Evolutionary conservation across 2,113 vertebrate species (phyloP).

Genomic region (Bubo blakistoni): DNA sequence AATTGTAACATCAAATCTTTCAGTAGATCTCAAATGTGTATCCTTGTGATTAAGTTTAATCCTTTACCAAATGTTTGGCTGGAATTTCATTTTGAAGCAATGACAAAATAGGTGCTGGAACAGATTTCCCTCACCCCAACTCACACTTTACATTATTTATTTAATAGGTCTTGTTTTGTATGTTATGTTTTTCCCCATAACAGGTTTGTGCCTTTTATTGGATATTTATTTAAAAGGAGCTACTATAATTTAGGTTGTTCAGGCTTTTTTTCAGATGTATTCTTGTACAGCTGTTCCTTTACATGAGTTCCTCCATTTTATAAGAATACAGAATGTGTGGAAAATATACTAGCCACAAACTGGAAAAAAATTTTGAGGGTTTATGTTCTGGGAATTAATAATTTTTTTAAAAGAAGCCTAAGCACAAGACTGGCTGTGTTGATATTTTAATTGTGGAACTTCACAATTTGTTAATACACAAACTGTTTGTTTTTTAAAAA

Average conservation of each 20-base stretch:
- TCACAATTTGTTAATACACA: conserved; percentile 19
- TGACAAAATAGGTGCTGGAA: conserved; percentile 50
- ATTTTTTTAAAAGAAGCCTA: conserved; percentile 33
- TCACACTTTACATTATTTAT: conserved; percentile 39
- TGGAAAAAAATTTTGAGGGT: not conserved
- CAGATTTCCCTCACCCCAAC: not conserved
- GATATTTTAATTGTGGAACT: conserved; percentile 33
- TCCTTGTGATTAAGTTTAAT: not conserved
- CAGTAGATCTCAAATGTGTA: not conserved
- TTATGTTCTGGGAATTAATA: not conserved
- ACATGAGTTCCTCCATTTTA: conserved; percentile 18
- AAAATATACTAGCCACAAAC: not conserved
- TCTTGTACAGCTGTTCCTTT: conserved; percentile 45
- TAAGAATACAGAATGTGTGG: conserved; percentile 12
- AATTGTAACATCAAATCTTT: not conserved
- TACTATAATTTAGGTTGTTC: not conserved
- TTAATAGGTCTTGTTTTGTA: conserved; percentile 39
- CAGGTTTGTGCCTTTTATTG: conserved; percentile 64
- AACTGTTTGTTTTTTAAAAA: conserved; percentile 32
- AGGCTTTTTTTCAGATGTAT: conserved; percentile 3
- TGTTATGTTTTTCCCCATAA: conserved; percentile 8
- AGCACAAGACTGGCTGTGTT: conserved; percentile 39
- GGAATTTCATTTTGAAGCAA: conserved; percentile 11
- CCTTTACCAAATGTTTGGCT: conserved; percentile 12
- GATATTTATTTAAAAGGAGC: conserved; percentile 63